phyloP scores from a whole-genome alignment of 2,888 invertebrate genomes.

The Drosophila melanocephala region DNA sequence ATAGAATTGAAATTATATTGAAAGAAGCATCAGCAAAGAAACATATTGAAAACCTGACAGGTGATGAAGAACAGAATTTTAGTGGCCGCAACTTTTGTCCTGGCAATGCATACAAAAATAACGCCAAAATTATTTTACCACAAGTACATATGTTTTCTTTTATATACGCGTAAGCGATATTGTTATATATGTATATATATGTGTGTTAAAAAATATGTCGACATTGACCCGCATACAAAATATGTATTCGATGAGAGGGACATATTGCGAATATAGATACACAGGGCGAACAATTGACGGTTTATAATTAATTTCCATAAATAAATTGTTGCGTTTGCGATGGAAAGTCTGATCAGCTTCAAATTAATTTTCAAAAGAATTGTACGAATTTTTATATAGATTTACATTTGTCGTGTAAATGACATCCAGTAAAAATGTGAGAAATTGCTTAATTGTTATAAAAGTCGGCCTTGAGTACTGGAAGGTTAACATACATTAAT shows the following conservation, averaged over 20 bases:
- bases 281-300: background rate
- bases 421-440: background rate
- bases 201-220: background rate
- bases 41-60: conserved; percentile 48
- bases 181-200: conserved; percentile 10
- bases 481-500: background rate
- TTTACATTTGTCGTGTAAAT: background rate
- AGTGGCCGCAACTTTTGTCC: conserved; percentile 13
- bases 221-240: conserved; percentile 18
- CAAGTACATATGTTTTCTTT: conserved; percentile 6
- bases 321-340: background rate
- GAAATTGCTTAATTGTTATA: background rate
- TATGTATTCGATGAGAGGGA: background rate
- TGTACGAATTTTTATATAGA: background rate
- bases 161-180: conserved; percentile 3
- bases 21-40: conserved; percentile 49
- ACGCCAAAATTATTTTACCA: conserved; percentile 33
- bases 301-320: background rate
- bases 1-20: conserved; percentile 70
- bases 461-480: background rate
- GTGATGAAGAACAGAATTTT: conserved; percentile 17
- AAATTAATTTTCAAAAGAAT: background rate
- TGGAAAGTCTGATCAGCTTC: background rate
- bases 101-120: conserved; percentile 38
- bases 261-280: background rate